Evolutionary conservation across 2,113 vertebrate genomes (phyloP).

Genomic region (Geothlypis trichas): DNA sequence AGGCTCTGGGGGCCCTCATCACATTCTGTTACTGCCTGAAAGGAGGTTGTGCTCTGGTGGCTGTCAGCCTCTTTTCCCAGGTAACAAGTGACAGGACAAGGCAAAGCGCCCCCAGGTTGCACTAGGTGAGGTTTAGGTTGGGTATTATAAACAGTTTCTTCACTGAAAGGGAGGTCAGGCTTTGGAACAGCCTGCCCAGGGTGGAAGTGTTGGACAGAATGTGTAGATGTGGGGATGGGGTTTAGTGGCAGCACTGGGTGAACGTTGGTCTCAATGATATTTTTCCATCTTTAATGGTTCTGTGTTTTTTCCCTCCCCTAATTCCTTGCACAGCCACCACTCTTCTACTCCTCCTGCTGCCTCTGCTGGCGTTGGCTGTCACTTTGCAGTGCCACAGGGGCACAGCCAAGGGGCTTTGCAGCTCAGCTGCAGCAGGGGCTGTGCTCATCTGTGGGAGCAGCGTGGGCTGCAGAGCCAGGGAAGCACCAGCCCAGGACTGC

Average conservation of each 20-base stretch:
- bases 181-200: neutral
- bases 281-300: neutral
- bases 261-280: neutral
- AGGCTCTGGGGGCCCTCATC: neutral
- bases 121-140: neutral
- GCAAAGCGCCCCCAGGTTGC: neutral
- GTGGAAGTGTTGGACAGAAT: too few species aligned
- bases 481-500: neutral
- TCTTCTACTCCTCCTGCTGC: neutral
- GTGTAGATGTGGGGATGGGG: neutral
- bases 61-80: neutral
- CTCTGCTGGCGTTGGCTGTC: neutral
- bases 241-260: neutral
- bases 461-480: neutral
- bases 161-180: neutral
- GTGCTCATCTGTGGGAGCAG: neutral
- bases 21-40: neutral
- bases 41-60: neutral
- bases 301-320: neutral
- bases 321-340: neutral
- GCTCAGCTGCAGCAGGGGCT: neutral
- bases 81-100: neutral
- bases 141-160: neutral
- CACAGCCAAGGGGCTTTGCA: neutral
- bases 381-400: neutral